These are phyloP conservation scores for fruit fly (Drosophila melanogaster) DNA, from an alignment of 1,140 invertebrate genomes.

Conservation along the genomic window DNA sequence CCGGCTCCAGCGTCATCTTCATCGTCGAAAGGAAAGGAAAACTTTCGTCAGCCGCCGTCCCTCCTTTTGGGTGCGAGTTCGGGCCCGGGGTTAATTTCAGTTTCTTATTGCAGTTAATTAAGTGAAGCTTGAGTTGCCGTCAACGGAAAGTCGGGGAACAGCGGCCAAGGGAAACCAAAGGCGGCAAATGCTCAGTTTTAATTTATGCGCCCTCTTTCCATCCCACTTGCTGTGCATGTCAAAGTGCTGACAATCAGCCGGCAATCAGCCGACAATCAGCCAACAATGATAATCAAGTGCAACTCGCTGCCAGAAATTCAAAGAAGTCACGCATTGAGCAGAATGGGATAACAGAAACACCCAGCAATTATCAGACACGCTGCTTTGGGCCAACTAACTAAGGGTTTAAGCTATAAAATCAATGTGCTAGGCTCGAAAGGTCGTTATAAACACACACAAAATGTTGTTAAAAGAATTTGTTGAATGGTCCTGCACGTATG, in stretches of 20 bases:
- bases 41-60: constrained; percentile 44
- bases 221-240: constrained; percentile 52
- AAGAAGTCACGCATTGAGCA: neutral
- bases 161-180: neutral
- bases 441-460: too few species aligned
- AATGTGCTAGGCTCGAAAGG: too few species aligned
- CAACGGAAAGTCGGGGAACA: constrained; percentile 9
- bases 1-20: constrained; percentile 1
- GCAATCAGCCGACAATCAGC: constrained; percentile 28
- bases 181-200: constrained; percentile 54
- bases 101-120: constrained; percentile 82
- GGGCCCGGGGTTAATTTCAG: constrained; percentile 67
- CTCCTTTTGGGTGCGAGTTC: constrained; percentile 3
- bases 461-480: too few species aligned
- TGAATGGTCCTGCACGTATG: too few species aligned
- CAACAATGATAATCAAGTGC: constrained; percentile 34
- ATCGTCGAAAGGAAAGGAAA: constrained; percentile 37
- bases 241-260: constrained; percentile 65
- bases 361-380: neutral
- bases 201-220: constrained; percentile 57
- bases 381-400: neutral
- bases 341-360: neutral
- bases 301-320: neutral
- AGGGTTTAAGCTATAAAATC: neutral
- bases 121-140: constrained; percentile 70